phyloP scores from a whole-genome alignment of 2,797 vertebrate genomes.

The Cottoperca gobio region DNA sequence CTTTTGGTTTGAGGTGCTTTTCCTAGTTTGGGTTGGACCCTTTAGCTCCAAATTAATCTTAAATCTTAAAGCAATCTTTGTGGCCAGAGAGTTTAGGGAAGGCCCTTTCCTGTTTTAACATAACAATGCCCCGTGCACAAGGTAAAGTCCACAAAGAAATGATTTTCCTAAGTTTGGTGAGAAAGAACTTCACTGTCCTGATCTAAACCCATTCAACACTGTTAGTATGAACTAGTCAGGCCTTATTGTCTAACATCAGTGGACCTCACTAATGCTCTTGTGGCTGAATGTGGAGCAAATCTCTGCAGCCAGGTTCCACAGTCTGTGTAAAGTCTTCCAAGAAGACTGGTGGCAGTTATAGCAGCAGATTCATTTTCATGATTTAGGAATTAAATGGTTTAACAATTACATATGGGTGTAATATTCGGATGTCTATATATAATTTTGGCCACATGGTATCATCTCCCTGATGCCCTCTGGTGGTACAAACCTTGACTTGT shows the following conservation, averaged over 20 bases:
- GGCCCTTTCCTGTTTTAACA: no score
- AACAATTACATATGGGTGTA: not conserved
- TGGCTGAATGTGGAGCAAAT: not conserved
- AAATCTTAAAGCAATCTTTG: not conserved
- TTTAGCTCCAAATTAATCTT: not conserved
- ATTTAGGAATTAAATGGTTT: not conserved
- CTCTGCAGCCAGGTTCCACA: not conserved
- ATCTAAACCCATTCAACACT: not conserved
- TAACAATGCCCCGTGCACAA: not conserved
- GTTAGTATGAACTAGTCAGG: not conserved
- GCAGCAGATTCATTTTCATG: not conserved
- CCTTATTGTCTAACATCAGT: not conserved
- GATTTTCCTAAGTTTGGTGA: not conserved
- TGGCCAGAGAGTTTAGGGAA: not conserved
- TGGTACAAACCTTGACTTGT: constrained; percentile 89
- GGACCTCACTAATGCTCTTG: not conserved
- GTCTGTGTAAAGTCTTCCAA: not conserved
- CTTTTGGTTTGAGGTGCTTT: not conserved
- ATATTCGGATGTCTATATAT: not conserved
- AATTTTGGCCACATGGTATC: not conserved
- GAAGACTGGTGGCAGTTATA: not conserved
- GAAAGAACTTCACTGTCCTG: not conserved
- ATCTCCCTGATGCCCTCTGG: constrained; percentile 24
- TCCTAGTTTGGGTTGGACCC: not conserved
- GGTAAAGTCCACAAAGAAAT: not conserved